phyloP scores from a whole-genome alignment of 2,797 vertebrate genomes.

The Acrocephalus scirpaceus region DNA sequence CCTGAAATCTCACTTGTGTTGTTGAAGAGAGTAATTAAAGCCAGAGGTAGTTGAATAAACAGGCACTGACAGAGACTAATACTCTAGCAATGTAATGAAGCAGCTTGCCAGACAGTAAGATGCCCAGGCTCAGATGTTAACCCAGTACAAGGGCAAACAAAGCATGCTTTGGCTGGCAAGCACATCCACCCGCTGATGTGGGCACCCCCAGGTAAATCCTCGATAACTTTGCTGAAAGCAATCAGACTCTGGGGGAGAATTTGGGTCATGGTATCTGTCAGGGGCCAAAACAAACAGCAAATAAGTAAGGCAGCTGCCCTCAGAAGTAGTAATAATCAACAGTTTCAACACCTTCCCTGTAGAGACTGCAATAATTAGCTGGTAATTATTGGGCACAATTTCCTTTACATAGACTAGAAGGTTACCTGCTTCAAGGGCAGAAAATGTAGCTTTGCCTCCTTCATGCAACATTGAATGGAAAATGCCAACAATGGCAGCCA shows the following conservation, averaged over 20 bases:
- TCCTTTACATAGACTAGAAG: neutral
- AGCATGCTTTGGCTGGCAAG: neutral
- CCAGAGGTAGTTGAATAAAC: slow-evolving; percentile 6
- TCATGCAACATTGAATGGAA: neutral
- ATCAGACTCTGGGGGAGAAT: neutral
- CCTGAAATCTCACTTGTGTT: slow-evolving; percentile 31
- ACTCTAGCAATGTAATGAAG: neutral
- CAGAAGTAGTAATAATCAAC: slow-evolving; percentile 19
- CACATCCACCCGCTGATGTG: neutral
- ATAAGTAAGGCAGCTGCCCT: neutral
- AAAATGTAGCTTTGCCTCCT: neutral
- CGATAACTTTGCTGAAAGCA: neutral
- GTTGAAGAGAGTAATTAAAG: slow-evolving; percentile 28
- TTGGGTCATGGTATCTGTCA: slow-evolving; percentile 9
- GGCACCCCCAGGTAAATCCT: neutral
- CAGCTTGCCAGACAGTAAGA: neutral
- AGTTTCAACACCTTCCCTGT: slow-evolving; percentile 26
- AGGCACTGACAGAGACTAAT: neutral
- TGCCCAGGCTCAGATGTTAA: neutral
- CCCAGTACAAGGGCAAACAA: neutral
- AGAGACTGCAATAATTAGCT: slow-evolving; percentile 33
- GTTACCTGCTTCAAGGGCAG: slow-evolving; percentile 14
- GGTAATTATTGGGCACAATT: neutral
- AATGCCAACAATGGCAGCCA: neutral
- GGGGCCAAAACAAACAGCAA: slow-evolving; percentile 23